Percentiles rank a stretch among this genome's conserved stretches.
Conservation (phyloP, 2,797 vertebrate species). For the Austrolebias charrua region DNA sequence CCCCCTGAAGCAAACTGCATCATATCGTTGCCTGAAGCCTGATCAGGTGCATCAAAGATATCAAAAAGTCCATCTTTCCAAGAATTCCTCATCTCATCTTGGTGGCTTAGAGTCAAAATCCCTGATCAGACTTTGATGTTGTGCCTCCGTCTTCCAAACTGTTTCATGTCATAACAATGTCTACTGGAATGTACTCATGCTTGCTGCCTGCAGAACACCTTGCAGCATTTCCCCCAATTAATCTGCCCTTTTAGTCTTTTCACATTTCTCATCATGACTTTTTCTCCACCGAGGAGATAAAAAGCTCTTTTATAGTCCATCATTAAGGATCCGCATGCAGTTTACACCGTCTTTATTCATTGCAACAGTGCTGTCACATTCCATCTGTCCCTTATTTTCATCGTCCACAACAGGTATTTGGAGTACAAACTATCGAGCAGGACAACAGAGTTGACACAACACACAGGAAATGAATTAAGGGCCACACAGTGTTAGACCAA, state of each 20-base stretch:
- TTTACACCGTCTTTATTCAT: slow-evolving; percentile 20
- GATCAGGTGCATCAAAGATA: neutral
- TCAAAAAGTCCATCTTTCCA: slow-evolving; percentile 16
- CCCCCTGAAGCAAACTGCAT: neutral
- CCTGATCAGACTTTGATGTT: slow-evolving; percentile 7
- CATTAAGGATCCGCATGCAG: neutral
- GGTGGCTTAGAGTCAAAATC: slow-evolving; percentile 17
- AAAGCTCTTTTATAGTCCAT: neutral
- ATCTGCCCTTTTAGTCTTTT: neutral
- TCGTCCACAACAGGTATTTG: slow-evolving; percentile 76
- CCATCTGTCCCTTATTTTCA: slow-evolving; percentile 51
- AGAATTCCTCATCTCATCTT: slow-evolving; percentile 12
- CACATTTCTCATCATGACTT: neutral
- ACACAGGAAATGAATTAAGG: slow-evolving; percentile 64
- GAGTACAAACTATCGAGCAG: slow-evolving; percentile 65
- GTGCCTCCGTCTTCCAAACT: slow-evolving; percentile 12
- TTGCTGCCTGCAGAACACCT: neutral
- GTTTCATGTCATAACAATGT: slow-evolving; percentile 29
- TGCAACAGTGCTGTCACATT: slow-evolving; percentile 12
- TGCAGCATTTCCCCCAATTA: neutral
- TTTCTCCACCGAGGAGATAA: neutral
- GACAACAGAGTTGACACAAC: slow-evolving; percentile 77
- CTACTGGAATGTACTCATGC: slow-evolving; percentile 8
- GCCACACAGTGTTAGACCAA: slow-evolving; percentile 51
- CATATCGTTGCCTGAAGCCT: neutral